phyloP scores from a whole-genome alignment of 2,113 vertebrate species.

The Calypte anna region DNA sequence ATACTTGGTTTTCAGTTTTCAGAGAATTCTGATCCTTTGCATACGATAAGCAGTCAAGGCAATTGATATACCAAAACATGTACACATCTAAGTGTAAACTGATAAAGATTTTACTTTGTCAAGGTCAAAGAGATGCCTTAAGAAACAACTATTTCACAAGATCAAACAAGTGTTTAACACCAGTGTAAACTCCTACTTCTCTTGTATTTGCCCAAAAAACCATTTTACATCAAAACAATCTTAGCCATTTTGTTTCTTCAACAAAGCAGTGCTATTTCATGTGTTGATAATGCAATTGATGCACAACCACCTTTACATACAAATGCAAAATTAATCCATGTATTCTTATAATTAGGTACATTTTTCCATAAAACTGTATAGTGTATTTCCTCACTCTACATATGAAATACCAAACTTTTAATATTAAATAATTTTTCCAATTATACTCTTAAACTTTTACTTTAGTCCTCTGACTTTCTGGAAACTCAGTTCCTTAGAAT shows the following conservation, averaged over 20 bases:
- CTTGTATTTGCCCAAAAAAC: not conserved
- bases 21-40: not conserved
- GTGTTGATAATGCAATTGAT: not conserved
- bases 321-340: not conserved
- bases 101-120: not conserved
- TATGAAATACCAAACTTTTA: not conserved
- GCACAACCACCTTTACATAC: accelerated
- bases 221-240: not conserved
- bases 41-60: not conserved
- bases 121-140: not conserved
- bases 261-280: not conserved
- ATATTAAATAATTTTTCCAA: not conserved
- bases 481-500: accelerated
- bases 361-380: not conserved
- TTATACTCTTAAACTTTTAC: not conserved
- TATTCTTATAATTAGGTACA: not conserved
- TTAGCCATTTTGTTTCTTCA: not conserved
- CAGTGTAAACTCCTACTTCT: not conserved
- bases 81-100: not conserved
- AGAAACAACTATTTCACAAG: not conserved
- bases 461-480: not conserved
- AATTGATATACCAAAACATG: not conserved
- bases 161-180: accelerated
- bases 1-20: not conserved
- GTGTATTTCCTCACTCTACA: not conserved